These are phyloP conservation scores for Cossypha heuglini DNA, from an alignment of 2,797 vertebrate genomes.

Conservation along the genomic window DNA sequence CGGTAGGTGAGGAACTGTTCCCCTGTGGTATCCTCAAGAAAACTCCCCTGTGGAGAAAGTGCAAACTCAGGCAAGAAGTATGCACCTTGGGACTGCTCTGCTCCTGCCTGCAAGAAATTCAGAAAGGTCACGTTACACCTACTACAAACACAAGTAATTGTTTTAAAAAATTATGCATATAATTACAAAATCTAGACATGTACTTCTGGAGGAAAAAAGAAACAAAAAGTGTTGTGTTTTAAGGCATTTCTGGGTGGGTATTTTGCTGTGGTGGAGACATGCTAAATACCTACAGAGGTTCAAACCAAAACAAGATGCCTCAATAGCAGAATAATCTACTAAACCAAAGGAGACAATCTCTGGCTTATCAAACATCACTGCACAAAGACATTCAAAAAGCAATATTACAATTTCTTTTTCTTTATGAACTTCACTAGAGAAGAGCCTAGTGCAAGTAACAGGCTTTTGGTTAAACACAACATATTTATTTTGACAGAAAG, in stretches of 20 bases:
- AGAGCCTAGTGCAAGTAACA: not conserved
- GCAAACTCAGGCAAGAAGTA: conserved; percentile 93
- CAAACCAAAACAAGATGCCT: not conserved
- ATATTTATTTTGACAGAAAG: not conserved
- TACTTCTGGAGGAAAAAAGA: not conserved
- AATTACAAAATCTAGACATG: not conserved
- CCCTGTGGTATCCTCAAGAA: conserved; percentile 88
- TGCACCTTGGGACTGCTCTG: conserved; percentile 80
- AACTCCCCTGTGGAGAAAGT: conserved; percentile 91
- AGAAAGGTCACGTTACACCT: not conserved
- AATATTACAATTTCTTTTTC: not conserved
- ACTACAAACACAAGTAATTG: not conserved
- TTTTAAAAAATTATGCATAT: not conserved
- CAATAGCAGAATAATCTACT: not conserved
- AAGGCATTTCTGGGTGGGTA: not conserved
- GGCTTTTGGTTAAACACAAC: not conserved
- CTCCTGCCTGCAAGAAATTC: conserved; percentile 72
- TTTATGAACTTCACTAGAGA: not conserved
- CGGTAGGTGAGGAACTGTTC: conserved; percentile 90
- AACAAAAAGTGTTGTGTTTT: not conserved
- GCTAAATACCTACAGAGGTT: not conserved
- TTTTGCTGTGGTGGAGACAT: not conserved
- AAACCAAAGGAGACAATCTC: not conserved
- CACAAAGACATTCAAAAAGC: not conserved
- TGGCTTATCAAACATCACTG: not conserved